Evolutionary conservation across 2,888 invertebrate species (phyloP).

Genomic region (Noctuana brunneofusca): DNA sequence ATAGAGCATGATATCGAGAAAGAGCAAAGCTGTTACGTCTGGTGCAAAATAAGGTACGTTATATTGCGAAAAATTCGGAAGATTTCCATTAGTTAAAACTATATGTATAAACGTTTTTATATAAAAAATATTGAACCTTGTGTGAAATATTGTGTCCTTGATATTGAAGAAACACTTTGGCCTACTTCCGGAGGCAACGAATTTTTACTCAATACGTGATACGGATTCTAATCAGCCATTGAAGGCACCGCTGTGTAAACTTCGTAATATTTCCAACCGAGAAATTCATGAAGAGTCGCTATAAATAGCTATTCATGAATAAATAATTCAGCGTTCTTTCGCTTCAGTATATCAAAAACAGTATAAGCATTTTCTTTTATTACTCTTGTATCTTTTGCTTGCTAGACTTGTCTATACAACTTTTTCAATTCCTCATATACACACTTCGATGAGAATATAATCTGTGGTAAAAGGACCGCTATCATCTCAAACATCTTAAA

Average conservation of each 20-base stretch:
- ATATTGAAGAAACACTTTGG: constrained; percentile 11
- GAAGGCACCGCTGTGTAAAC: constrained; percentile 20
- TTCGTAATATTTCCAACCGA: constrained; percentile 14
- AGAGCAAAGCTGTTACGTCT: background rate
- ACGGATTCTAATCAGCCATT: constrained; percentile 14
- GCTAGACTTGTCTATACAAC: background rate
- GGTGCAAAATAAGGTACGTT: background rate
- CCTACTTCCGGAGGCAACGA: constrained; percentile 20
- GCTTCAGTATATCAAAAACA: constrained; percentile 16
- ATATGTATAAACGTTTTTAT: background rate
- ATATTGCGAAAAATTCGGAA: background rate
- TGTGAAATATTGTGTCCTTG: constrained; percentile 4
- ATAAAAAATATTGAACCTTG: background rate
- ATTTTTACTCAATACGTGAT: constrained; percentile 30
- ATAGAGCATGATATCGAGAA: too few species aligned
- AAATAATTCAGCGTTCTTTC: constrained; percentile 26
- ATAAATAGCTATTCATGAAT: constrained; percentile 32
- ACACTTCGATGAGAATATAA: background rate
- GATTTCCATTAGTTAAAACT: background rate
- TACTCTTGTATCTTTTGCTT: constrained; percentile 1
- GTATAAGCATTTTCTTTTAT: constrained; percentile 24
- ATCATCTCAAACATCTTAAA: background rate
- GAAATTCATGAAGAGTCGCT: constrained; percentile 26
- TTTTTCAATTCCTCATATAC: background rate
- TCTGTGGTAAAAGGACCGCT: background rate